Base-by-base conservation (phyloP, 1,140 invertebrate species). In the Drosophila chauvacae region DNA sequence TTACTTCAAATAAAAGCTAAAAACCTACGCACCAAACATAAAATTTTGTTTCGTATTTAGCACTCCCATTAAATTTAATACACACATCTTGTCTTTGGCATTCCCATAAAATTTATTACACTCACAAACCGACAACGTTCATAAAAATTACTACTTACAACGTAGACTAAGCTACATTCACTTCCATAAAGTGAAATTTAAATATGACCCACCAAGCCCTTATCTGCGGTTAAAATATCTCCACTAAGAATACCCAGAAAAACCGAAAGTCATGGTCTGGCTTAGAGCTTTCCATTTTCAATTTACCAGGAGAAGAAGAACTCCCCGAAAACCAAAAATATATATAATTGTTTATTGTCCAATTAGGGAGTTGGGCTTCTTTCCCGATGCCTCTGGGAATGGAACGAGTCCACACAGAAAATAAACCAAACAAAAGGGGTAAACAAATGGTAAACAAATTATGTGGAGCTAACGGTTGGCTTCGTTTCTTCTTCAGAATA, bases 381-480 rank as follows among this genome's bases (percentile, higher is more conserved):
- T 14, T 13, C 35, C 35, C 14, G 48, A n/a, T 39, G 37, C 35
- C 58, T 3, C 41, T 71, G 66, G 66, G 63, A 71, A 60, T 72
- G 66, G 45, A 57, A 42, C 66, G 23, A 41, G 35, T 51, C 14
- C n/a, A 13, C 41, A 42, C 44, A 59, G 13, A 64, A 51, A 66
- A 18, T 26, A 45, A 55, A 14, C 26, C 39, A 13, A 28, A 62
- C 33, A 48, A 74, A 63, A 64, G 61, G 51, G 26, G 23, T 48
- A 48, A 28, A 16, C 14, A 48, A 48, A 28, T 48, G 48, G 66
- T 75, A 63, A 42, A 76, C 83, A 76, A 87, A 82, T 77, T 80
- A 66, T 77, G 57, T 73, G 44, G 57, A 70, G 74, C 76, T 88
- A 87, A 80, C 84, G 84, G 84, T 84, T 77, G 84, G 55, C 65